Base-by-base conservation (phyloP, 2,113 vertebrate species). In the Egretta garzetta region DNA sequence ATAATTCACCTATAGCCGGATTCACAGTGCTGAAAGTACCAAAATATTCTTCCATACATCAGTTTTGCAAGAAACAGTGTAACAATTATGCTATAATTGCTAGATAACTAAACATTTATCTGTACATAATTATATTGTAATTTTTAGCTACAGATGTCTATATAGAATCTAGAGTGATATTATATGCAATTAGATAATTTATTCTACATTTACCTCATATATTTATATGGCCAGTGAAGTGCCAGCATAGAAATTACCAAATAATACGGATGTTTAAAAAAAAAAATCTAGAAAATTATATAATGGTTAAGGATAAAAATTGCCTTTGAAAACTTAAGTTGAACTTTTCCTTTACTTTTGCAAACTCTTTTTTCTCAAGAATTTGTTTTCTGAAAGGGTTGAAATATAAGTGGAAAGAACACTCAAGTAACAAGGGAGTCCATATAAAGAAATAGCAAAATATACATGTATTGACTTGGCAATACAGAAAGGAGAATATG, bases 131-230 rank as follows among this genome's bases (percentile, higher is more conserved):
- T 95, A 92, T 77, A 85, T 52, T 92, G 35, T 58, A 95, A 94
- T 96, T 97, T 93, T 97, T 97, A 95, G 43, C 58, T 95, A 94
- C 73, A 93, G 63, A 92, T 91, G 63, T 73, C 95, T 95, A 90
- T 39, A 90, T 13, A 59, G 76, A 96, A 94, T 92, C 70, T 52
- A 60, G 77, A 94, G 64, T 67, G 19, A 37, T 79, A 91, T 90
- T 97, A 84, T 63, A 82, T 84, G 41, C 22, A 95, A 75, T 93
- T 96, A 92, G 56, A 64, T 79, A 5, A 95, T 94, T 97, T 97
- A 52, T 93, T 93, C 52, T 75, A 88, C 20, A 63, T 70, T 55
- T 94, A 73, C 64, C 47, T 95, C 30, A 35, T 23, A 72, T 64
- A 95, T 97, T 95, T 96, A 76, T 39, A 85, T n/a, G 91, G 62